Percentiles rank a stretch among this genome's conserved stretches.
These are phyloP conservation scores for Leptoclinus maculatus DNA, from an alignment of 2,797 vertebrate species.

Conservation along the genomic window DNA sequence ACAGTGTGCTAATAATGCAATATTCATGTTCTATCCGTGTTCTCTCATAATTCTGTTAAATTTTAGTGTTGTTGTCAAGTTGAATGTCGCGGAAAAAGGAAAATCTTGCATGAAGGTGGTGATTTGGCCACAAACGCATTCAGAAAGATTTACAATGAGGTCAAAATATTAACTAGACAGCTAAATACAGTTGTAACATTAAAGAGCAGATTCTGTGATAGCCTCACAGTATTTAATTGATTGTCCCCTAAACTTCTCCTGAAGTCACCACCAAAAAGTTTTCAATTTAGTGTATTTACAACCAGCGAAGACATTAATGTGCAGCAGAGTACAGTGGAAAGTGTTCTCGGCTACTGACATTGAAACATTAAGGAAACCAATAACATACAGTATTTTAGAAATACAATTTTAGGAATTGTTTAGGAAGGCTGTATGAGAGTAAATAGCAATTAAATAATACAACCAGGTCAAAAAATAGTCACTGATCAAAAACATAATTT, in stretches of 20 bases:
- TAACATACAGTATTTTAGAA: not conserved
- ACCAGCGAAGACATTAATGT: not conserved
- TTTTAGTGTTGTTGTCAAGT: no score
- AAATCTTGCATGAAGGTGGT: not conserved
- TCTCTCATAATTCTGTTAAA: not conserved
- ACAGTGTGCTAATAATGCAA: not conserved
- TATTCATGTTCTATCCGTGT: not conserved
- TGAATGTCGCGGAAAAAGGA: no score
- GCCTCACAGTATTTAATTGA: not conserved
- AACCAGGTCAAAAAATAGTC: not conserved
- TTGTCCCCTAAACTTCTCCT: not conserved
- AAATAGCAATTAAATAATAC: not conserved
- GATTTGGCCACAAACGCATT: not conserved
- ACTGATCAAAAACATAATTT: no score
- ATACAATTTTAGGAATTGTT: not conserved
- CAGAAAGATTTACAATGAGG: not conserved
- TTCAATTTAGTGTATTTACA: not conserved
- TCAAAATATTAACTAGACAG: not conserved
- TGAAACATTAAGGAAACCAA: not conserved
- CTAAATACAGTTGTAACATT: not conserved
- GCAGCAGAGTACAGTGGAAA: not conserved
- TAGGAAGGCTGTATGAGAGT: not conserved
- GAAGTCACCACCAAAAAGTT: not conserved
- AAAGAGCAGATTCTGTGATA: not conserved
- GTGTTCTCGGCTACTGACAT: not conserved